Conservation (phyloP, 2,888 invertebrate species). For the Anarsia innoxiella region DNA sequence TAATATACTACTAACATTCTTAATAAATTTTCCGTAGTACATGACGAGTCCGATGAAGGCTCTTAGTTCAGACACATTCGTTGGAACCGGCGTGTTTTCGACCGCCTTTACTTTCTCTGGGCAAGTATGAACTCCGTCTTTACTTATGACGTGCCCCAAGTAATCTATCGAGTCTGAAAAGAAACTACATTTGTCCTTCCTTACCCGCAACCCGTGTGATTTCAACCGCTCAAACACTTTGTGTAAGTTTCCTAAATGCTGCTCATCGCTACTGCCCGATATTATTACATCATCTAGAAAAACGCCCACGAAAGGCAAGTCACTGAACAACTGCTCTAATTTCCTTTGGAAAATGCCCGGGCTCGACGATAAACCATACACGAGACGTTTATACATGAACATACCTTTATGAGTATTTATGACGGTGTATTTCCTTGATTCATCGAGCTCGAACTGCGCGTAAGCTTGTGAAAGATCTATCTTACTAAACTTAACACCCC, state of each 20-base stretch:
- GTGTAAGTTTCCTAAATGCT: conserved; percentile 8
- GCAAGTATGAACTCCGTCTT: conserved; percentile 9
- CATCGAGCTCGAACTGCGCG: too few relatives aligned
- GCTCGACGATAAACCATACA: conserved; percentile 4
- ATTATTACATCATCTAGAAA: conserved; percentile 15
- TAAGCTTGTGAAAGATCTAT: too few relatives aligned
- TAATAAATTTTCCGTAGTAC: conserved; percentile 19
- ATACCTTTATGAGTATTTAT: conserved; percentile 16
- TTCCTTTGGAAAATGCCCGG: too few relatives aligned
- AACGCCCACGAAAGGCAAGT: too few relatives aligned
- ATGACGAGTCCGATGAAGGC: conserved; percentile 11
- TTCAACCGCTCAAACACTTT: conserved; percentile 10
- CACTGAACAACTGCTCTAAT: too few relatives aligned
- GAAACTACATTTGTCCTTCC: conserved; percentile 11
- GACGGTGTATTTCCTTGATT: conserved; percentile 20
- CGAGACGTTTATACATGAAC: conserved; percentile 3
- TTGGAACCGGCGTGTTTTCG: conserved; percentile 5
- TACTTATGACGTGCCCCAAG: too few relatives aligned
- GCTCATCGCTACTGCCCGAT: background rate
- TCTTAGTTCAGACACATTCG: conserved; percentile 4
- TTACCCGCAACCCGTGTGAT: conserved; percentile 6
- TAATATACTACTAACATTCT: conserved; percentile 17
- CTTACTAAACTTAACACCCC: too few relatives aligned
- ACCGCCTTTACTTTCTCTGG: too few relatives aligned
- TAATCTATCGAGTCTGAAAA: conserved; percentile 3